Percentiles rank a stretch among this genome's conserved stretches.
Conservation (phyloP, 1,140 invertebrate genomes). For the Popillia japonica region DNA sequence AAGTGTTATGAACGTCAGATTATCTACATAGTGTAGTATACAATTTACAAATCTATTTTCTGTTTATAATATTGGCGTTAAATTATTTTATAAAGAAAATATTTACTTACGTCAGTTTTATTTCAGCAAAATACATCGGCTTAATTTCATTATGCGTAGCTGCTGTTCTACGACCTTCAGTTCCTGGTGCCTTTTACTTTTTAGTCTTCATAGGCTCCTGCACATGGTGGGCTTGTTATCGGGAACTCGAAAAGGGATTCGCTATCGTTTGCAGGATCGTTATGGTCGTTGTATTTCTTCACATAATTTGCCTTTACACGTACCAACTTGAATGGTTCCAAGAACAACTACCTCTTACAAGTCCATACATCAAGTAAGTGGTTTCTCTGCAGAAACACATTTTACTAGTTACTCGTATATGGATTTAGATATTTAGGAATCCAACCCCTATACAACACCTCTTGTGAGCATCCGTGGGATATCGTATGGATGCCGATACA, state of each 20-base stretch:
- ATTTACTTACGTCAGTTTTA: no score
- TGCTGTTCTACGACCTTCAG: slow-evolving; percentile 79
- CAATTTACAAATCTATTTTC: no score
- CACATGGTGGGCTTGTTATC: slow-evolving; percentile 89
- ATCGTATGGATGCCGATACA: slow-evolving; percentile 66
- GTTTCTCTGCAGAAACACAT: neutral
- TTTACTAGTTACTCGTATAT: slow-evolving; percentile 30
- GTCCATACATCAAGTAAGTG: slow-evolving; percentile 70
- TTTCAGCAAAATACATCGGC: slow-evolving; percentile 75
- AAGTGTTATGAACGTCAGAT: no score
- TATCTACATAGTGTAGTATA: no score
- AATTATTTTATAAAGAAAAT: no score
- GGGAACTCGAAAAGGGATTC: slow-evolving; percentile 76
- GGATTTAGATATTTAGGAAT: slow-evolving; percentile 13
- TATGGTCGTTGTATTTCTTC: slow-evolving; percentile 77
- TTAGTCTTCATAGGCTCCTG: slow-evolving; percentile 83
- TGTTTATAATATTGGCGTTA: no score
- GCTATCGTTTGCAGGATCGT: slow-evolving; percentile 75
- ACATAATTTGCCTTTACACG: slow-evolving; percentile 79
- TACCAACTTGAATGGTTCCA: slow-evolving; percentile 90
- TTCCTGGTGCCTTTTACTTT: slow-evolving; percentile 85
- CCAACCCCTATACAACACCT: neutral
- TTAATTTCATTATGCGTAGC: slow-evolving; percentile 78
- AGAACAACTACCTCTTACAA: slow-evolving; percentile 73
- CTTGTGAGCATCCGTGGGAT: slow-evolving; percentile 66